Base-by-base conservation (phyloP, 1,140 invertebrate genomes). In the Meteorus sp. region DNA sequence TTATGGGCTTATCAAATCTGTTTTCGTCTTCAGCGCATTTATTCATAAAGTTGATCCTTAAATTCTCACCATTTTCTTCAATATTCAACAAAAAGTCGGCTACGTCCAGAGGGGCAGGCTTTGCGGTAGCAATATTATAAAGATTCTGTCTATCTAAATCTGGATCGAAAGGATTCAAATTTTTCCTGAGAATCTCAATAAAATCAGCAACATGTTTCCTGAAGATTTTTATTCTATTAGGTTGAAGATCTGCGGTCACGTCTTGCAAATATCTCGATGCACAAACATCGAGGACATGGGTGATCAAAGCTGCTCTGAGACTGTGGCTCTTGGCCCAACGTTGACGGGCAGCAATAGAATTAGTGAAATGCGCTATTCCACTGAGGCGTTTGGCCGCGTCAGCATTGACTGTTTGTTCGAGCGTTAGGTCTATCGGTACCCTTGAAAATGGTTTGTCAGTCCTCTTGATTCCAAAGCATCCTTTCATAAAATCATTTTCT, bases 371-470 rank as follows among this genome's bases (percentile, higher is more conserved):
- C 27, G 31, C 27, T n/a, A 55, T 25, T 3, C 53, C 41, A 11
- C 17, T 27, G 5, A 53, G 39, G 4, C 27, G 27, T 8, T 43
- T 66, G 13, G 65, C 70, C 31, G 67, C 68, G 61, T 72, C 69
- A 22, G 61, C 67, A 52, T 52, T 52, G 15, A 52, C 33, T 13
- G 48, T 52, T 29, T 52, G 48, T 27, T 52, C 48, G 6, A 52
- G 33, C 2, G 25, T 35, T 15, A 52, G 9, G 17, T 52, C 48
- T 8, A 35, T 52, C 4, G 48, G 48, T 31, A 60, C 57, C 51
- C 37, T 61, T 11, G 64, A 70, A 53, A 70, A 68, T 17, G 64
- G 59, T 50, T 68, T 70, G 29, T 64, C 13, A 17, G 48, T 52
- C 47, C 63, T 59, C 60, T 57, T 47, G 37, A 69, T 56, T 19